Evolutionary conservation across 2,113 vertebrate species (phyloP), one percentile per base, ranked within the genome.

Genomic region (Oryzias javanicus): DNA sequence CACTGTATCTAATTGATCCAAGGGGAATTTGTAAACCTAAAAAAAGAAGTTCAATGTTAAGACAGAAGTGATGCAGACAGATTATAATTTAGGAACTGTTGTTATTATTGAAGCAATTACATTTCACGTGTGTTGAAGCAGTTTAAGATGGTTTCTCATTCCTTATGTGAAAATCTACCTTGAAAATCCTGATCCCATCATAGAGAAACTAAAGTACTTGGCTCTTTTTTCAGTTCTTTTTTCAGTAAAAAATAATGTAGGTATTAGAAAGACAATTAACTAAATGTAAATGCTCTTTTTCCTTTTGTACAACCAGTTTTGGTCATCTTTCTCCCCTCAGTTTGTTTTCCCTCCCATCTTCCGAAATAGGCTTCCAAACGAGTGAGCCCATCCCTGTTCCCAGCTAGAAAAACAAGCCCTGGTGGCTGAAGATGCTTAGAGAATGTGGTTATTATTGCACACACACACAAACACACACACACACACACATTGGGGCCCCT

Each of bases 361-460:
- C 86, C 20, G 73, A 91, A 92, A 89, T 89, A 89, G 86, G 79
- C 84, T 76, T 81, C 79, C 82, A 88, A 91, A 90, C 79, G 79
- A 88, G 78, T 64, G 48, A 78, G 86, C 87, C 89, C 89, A 86
- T 90, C 88, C 87, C 88, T 85, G 64, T 90, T 89, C 88, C 89
- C 89, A 89, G 89, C 89, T 91, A 89, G 91, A 89, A 92, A 92
- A 92, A 92, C 89, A 91, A 86, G 87, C 83, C 74, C 71, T 58
- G 59, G 87, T 88, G 86, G 80, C 84, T 63, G 83, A 92, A 90
- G 91, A 92, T 91, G 88, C 91, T 90, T 87, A 75, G 86, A 87
- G 89, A 91, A 91, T 91, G 91, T 89, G 91, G 91, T 92, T 92
- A 91, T 91, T 91, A 90, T 83, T 89, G 88, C 88, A 71, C 74